Conservation (phyloP, 37 sponge, comb jelly and placozoan species). For the Oopsacas minuta region DNA sequence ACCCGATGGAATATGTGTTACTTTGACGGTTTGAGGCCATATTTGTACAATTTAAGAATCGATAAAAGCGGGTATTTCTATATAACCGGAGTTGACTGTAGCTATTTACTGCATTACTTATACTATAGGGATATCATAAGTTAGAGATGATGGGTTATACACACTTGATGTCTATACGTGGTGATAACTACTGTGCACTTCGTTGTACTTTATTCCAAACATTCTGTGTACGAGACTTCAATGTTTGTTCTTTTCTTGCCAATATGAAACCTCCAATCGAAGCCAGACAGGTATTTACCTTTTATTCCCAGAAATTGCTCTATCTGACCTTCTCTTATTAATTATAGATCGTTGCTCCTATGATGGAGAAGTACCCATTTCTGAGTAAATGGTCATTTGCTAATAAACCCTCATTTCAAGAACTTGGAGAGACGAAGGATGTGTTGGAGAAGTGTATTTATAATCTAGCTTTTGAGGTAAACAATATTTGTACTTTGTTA, state of each 20-base stretch:
- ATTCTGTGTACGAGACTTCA: neutral
- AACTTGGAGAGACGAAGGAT: neutral
- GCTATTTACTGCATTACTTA: neutral
- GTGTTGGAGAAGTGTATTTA: neutral
- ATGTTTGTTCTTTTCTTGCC: neutral
- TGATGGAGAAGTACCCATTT: neutral
- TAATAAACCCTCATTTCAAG: neutral
- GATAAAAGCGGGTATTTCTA: too few species aligned
- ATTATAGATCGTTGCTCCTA: neutral
- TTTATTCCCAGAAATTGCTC: neutral
- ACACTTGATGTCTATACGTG: neutral
- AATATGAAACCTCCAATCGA: neutral
- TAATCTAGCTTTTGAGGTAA: neutral
- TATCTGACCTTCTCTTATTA: neutral
- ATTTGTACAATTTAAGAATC: too few species aligned
- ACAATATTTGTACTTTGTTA: neutral
- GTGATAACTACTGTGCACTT: conserved; percentile 3
- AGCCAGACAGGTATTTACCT: neutral
- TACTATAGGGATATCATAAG: neutral
- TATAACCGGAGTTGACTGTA: neutral
- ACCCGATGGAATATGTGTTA: too few species aligned
- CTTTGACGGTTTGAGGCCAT: neutral
- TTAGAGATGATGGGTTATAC: neutral
- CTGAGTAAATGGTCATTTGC: neutral
- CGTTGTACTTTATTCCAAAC: neutral